phyloP scores from a whole-genome alignment of 2,113 vertebrate species.

The Leuciscus idus region DNA sequence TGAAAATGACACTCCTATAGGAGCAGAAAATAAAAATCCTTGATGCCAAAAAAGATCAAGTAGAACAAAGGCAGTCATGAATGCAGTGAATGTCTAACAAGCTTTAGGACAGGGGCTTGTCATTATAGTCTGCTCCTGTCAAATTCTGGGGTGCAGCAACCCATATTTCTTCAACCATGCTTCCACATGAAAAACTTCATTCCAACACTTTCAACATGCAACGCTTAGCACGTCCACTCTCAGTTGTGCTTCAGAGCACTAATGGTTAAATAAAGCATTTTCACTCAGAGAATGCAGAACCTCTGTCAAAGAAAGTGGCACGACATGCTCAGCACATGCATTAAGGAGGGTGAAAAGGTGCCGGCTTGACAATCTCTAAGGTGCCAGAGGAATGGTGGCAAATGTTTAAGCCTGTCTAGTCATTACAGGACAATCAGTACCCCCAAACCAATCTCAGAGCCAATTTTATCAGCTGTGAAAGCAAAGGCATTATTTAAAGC shows the following conservation, averaged over 20 bases:
- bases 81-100: background rate
- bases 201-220: constrained; percentile 22
- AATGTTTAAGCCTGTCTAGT: background rate
- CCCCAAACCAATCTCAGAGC: constrained; percentile 1
- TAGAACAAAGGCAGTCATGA: background rate
- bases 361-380: background rate
- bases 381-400: background rate
- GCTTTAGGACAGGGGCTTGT: background rate
- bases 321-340: background rate
- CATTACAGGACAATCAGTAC: background rate
- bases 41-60: constrained; percentile 8
- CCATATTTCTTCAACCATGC: background rate
- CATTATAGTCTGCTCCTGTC: background rate
- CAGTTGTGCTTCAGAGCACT: constrained; percentile 5
- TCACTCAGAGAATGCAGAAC: background rate
- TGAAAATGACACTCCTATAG: background rate
- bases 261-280: constrained; percentile 24
- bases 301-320: background rate
- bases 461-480: background rate
- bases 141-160: constrained; percentile 8
- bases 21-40: background rate
- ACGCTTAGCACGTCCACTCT: background rate
- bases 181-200: constrained; percentile 10
- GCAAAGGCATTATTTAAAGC: constrained; percentile 18
- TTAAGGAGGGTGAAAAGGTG: background rate